phyloP scores from a whole-genome alignment of 2,797 vertebrate genomes.

The Perodicticus potto region DNA sequence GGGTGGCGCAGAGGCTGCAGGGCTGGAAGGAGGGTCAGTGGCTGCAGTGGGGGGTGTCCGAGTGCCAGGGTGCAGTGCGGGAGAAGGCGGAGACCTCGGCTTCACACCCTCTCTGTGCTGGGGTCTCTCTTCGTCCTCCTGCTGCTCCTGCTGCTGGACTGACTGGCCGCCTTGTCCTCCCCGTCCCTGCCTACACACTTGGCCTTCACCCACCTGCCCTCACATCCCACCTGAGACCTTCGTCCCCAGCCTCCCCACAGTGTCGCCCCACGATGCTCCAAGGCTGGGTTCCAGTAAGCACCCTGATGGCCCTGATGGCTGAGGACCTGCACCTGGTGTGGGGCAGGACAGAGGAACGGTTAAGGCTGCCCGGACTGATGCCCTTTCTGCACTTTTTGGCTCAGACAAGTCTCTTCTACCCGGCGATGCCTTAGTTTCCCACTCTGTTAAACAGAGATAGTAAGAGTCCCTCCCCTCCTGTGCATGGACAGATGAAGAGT shows the following conservation, averaged over 20 bases:
- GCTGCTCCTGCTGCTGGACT: neutral
- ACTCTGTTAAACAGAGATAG: neutral
- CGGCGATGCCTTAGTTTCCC: neutral
- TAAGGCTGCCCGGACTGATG: neutral
- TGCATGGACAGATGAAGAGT: neutral
- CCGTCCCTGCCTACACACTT: neutral
- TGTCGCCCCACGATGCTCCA: neutral
- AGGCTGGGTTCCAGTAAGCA: neutral
- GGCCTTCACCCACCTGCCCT: neutral
- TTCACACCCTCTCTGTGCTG: too few species aligned
- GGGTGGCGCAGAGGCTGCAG: neutral
- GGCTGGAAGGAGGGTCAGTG: neutral
- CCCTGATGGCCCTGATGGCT: accelerated
- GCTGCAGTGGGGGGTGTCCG: neutral
- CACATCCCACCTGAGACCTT: neutral
- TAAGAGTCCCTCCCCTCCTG: neutral
- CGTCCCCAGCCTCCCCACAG: neutral
- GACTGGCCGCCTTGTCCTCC: neutral
- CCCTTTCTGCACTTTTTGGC: neutral
- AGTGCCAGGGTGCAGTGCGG: neutral
- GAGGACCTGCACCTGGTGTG: accelerated
- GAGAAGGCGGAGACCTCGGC: neutral
- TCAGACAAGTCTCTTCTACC: neutral
- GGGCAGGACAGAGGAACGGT: accelerated
- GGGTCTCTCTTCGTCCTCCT: neutral